Conservation (phyloP, 1,140 invertebrate species). For the Aphidius ervi region DNA sequence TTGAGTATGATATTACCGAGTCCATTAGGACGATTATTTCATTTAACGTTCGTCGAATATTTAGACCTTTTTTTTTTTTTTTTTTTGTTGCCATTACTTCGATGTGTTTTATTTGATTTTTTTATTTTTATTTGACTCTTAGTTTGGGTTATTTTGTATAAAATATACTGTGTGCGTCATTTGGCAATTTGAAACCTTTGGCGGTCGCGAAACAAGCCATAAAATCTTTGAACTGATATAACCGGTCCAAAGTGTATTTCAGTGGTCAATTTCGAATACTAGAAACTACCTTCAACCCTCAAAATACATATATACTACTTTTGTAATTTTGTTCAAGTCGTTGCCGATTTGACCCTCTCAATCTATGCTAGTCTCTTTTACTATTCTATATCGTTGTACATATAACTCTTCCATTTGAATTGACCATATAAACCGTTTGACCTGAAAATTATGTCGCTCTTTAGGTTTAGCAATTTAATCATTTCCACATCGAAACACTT, state of each 20-base stretch:
- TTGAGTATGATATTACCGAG: conserved; percentile 3
- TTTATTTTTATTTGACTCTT: too few relatives aligned
- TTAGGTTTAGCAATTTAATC: conserved; percentile 14
- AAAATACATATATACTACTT: conserved; percentile 15
- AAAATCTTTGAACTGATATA: conserved; percentile 29
- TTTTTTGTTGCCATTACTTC: too few relatives aligned
- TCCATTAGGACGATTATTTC: conserved; percentile 8
- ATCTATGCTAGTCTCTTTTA: neutral
- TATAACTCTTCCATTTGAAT: neutral
- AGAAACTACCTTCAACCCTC: conserved; percentile 13
- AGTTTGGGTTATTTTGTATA: too few relatives aligned
- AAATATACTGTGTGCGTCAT: too few relatives aligned
- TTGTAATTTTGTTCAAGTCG: conserved; percentile 11
- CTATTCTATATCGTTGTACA: neutral
- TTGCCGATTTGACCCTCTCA: conserved; percentile 1
- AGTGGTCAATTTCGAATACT: conserved; percentile 27
- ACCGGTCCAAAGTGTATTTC: conserved; percentile 22
- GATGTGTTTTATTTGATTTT: too few relatives aligned
- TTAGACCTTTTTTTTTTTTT: too few relatives aligned
- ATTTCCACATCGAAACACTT: too few relatives aligned
- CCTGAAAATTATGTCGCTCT: conserved; percentile 31
- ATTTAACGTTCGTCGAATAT: too few relatives aligned
- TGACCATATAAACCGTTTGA: conserved; percentile 28
- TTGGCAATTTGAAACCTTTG: too few relatives aligned
- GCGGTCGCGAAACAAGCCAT: conserved; percentile 27